Conservation (phyloP, 1,140 invertebrate genomes). For the Drosophila ohnishii region DNA sequence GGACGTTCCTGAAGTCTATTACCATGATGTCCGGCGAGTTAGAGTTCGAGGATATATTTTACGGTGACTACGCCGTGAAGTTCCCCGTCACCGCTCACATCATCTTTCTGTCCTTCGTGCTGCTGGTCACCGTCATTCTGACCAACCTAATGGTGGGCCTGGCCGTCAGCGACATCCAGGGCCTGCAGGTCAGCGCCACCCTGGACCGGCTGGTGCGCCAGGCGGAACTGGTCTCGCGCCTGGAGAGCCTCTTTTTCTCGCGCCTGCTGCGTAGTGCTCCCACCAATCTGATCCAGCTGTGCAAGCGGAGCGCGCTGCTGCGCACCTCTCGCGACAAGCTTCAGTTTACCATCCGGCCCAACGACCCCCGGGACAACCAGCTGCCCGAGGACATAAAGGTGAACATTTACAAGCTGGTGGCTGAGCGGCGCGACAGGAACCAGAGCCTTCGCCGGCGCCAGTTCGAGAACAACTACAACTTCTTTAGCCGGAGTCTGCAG, state of each 20-base stretch:
- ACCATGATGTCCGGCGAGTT: slow-evolving; percentile 95
- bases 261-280: slow-evolving; percentile 88
- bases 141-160: slow-evolving; percentile 93
- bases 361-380: slow-evolving; percentile 90
- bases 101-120: slow-evolving; percentile 90
- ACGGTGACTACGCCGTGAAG: slow-evolving; percentile 84
- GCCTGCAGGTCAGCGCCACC: slow-evolving; percentile 91
- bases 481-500: slow-evolving; percentile 74
- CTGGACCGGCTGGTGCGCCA: slow-evolving; percentile 90
- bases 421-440: slow-evolving; percentile 86
- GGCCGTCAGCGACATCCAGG: slow-evolving; percentile 92
- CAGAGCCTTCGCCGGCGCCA: slow-evolving; percentile 84
- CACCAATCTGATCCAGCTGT: slow-evolving; percentile 85
- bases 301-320: slow-evolving; percentile 88
- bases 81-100: slow-evolving; percentile 89
- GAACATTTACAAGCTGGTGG: slow-evolving; percentile 89
- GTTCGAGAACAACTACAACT: slow-evolving; percentile 83
- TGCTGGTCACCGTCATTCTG: slow-evolving; percentile 92
- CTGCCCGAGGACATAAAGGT: slow-evolving; percentile 89
- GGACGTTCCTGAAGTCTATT: slow-evolving; percentile 89
- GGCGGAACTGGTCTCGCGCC: slow-evolving; percentile 90
- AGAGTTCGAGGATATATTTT: slow-evolving; percentile 93
- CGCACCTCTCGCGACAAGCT: slow-evolving; percentile 88
- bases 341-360: slow-evolving; percentile 88
- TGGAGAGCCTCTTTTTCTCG: slow-evolving; percentile 92